Base-by-base conservation (phyloP, 2,797 vertebrate species). In the Glossophaga mutica region DNA sequence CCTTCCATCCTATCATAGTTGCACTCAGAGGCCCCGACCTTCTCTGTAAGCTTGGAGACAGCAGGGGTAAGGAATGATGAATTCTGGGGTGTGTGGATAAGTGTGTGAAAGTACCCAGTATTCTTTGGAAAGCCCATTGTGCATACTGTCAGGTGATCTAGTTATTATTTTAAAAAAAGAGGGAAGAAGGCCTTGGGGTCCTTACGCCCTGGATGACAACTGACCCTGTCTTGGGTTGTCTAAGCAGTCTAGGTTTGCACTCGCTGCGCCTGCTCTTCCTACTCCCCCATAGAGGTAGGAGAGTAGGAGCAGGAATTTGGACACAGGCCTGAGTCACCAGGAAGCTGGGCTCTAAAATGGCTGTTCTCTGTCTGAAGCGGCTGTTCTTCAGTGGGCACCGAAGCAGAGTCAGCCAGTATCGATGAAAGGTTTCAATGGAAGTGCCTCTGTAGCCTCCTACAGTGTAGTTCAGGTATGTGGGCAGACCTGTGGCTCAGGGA, bases 261-360 rank as follows among this genome's bases (percentile, higher is more conserved):
- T n/a, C 7, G 16, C 24, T 97, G 5, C 21, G 78, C 26, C 71
- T 86, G 37, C 26, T 57, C 7, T 88, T 46, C 26, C 16, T 70
- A 8, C 24, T 82, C 3, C 39, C 15, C 32, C 6, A 76, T 81
- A 83, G 77, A 95, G 24, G 5, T 29, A 84, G 62, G 62, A 78
- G 73, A 95, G 74, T 70, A 95, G 57, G 48, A 89, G 81, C 90
- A 96, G 91, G 71, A 96, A 93, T 96, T 93, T 59, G 94, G 90
- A 96, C 93, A 78, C 26, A 62, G 83, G 32, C 86, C 93, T 95
- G 42, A 95, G 94, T 97, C 95, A 92, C 90, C 93, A 32, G 34
- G 90, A 71, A 95, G 73, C 50, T 89, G 90, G 59, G 8, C 46
- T 96, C 92, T 84, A 16, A 0, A 6, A 95, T 93, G 90, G 24